Evolutionary conservation across 2,797 vertebrate genomes (phyloP).

Genomic region (Galago senegalensis): DNA sequence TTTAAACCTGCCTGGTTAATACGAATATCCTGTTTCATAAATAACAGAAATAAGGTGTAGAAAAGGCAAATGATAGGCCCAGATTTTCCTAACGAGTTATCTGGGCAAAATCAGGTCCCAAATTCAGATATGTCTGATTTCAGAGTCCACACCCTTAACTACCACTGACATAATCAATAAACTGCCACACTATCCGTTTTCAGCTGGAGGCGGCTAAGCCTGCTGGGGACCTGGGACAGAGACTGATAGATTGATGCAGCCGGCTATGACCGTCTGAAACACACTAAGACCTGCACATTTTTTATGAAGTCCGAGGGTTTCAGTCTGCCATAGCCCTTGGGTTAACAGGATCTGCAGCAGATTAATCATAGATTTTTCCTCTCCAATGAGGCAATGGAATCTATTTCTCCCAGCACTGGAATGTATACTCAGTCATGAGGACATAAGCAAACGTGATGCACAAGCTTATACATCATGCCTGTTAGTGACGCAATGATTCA

Average conservation of each 20-base stretch:
- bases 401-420: neutral
- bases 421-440: neutral
- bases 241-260: neutral
- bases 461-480: neutral
- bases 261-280: neutral
- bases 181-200: neutral
- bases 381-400: neutral
- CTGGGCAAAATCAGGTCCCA: neutral
- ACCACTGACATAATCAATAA: neutral
- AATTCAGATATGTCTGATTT: neutral
- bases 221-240: neutral
- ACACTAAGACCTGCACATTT: neutral
- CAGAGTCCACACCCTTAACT: neutral
- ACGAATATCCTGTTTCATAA: neutral
- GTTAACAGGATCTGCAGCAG: neutral
- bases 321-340: neutral
- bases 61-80: neutral
- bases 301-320: neutral
- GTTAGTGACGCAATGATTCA: neutral
- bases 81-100: neutral
- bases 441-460: neutral
- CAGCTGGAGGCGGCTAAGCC: neutral
- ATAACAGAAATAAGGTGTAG: constrained; percentile 18
- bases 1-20: neutral
- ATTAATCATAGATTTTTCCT: neutral